Base-by-base conservation (phyloP, 2,797 vertebrate genomes). In the Malurus leucopterus region DNA sequence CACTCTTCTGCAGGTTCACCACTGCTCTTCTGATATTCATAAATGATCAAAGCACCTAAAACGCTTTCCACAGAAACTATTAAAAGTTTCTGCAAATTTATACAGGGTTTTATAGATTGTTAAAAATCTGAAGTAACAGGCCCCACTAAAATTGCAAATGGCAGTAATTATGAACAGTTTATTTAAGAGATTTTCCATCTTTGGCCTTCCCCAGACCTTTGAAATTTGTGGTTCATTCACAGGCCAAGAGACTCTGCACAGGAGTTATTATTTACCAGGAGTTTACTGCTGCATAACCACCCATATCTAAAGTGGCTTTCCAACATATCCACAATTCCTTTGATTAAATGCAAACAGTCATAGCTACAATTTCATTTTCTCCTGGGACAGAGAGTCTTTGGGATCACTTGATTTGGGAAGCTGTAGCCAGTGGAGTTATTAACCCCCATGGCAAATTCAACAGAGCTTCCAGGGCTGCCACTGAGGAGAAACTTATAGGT, bases 41-140 rank as follows among this genome's bases (percentile, higher is more conserved):
- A 55, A 54, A 16, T 3, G 27, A 80, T 15, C 38, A 77, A 67
- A 74, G 27, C 30, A 74, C 19, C 34, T 34, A 49, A 67, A 57
- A 5, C 18, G 1, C 15, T 51, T 44, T 15, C 24, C 36, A 5
- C 0, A 54, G 50, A 47, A 15, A 43, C 23, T 8, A 4, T 2
- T 44, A 15, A 29, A 75, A 58, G 7, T 27, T 55, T 38, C 51
- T 65, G 8, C 40, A 54, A 4, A 27, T 11, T 9, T 43, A 8
- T 40, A 15, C 4, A 53, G 9, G 15, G 16, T 17, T 74, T 68
- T 17, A 68, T 15, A 29, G 4, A 6, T 47, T 13, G 4, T 13
- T 67, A 26, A 46, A 68, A 73, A 23, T 12, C 19, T 4, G 1
- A 18, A 59, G 34, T 47, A 57, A 8, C 26, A 49, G 17, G 5